Conservation (phyloP, 2,797 vertebrate genomes). For the Typhlichthys eigenmanni region DNA sequence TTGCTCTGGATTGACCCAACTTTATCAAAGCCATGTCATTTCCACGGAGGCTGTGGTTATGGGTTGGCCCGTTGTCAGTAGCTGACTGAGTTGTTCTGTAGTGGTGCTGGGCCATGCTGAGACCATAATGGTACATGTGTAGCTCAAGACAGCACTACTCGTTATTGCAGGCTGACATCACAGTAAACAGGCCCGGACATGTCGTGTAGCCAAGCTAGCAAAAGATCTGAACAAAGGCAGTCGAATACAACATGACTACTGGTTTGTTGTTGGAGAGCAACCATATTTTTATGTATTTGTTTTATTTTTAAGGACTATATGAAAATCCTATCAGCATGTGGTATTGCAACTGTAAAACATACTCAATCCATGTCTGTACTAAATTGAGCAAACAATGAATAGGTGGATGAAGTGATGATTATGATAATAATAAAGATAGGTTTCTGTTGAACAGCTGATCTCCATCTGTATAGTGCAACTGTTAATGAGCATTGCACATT, state of each 20-base stretch:
- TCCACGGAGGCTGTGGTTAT: constrained; percentile 50
- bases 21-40: constrained; percentile 33
- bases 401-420: constrained; percentile 2
- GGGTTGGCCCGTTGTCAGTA: constrained; percentile 47
- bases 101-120: constrained; percentile 29
- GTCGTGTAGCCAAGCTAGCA: constrained; percentile 34
- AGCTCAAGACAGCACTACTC: constrained; percentile 35
- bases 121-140: constrained; percentile 46
- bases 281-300: too few species aligned
- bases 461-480: constrained; percentile 2
- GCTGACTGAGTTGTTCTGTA: constrained; percentile 39
- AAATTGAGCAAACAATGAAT: background rate
- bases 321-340: background rate
- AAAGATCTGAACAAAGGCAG: constrained; percentile 25
- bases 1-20: constrained; percentile 33
- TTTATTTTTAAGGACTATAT: background rate
- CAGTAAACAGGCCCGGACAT: constrained; percentile 58
- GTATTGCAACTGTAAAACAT: background rate
- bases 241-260: constrained; percentile 10
- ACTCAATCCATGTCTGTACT: background rate
- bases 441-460: constrained; percentile 8
- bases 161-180: constrained; percentile 61
- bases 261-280: constrained; percentile 1
- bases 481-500: too few species aligned
- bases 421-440: background rate